Base-by-base conservation (phyloP, 2,888 invertebrate species). In the Polymixis flavicincta region DNA sequence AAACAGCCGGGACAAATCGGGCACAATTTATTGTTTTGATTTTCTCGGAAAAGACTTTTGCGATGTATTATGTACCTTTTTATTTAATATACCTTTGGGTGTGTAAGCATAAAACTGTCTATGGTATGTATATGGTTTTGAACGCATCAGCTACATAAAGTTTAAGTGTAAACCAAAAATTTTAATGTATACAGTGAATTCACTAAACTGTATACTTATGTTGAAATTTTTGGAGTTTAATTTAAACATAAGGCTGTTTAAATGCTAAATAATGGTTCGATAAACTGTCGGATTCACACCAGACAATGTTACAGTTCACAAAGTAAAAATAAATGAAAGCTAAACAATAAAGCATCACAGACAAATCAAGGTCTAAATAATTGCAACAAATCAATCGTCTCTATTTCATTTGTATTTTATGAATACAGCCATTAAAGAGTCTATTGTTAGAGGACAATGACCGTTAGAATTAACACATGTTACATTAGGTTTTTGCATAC, bases 21-120 rank as follows among this genome's bases (percentile, higher is more conserved):
- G 86, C 78, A 85, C 87, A 86, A 91, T 92, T 92, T 92, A 93
- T 92, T 90, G 89, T 89, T 89, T 89, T 89, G 89, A 86, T 91
- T 89, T 90, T 84, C 85, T 75, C 70, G 64, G 78, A 88, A 87
- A 87, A 88, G 85, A 87, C 85, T 85, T 87, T 88, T 86, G 79
- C 78, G 76, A 84, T 82, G 69, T 82, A 82, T 82, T 79, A 76
- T 66, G 65, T 78, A 73, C 54, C 54, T 74, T 73, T 78, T 74
- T 48, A 79, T 76, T 80, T 60, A 64, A 74, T 78, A 69, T 50
- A 69, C 68, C 64, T 84, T 74, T 48, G 42, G 59, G 25, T 66
- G 22, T 61, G 32, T 57, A 4, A 37, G 25, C 19, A 52, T 67
- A 55, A 61, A 50, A 8, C 42, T 42, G 54, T 55, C 48, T 50